Conservation (phyloP, 1,140 invertebrate species). For the Sycophila sp. region DNA sequence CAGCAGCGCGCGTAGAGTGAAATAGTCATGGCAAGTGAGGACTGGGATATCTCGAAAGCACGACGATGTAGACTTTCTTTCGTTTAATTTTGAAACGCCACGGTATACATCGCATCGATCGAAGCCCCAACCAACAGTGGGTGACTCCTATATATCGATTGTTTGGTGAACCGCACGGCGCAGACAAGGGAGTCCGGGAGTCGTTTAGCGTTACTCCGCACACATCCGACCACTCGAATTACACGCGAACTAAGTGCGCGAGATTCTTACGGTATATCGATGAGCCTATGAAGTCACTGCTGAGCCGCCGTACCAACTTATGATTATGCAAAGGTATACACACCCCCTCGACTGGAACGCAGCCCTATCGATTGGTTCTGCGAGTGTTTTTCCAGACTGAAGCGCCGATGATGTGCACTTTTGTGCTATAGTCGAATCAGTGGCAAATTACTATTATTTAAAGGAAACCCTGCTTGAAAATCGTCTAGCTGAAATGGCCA, state of each 20-base stretch:
- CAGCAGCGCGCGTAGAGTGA: no score
- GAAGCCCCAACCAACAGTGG: background rate
- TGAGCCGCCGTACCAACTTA: background rate
- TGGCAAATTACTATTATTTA: no score
- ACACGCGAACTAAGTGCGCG: constrained; percentile 9
- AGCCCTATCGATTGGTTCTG: no score
- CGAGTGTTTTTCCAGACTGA: no score
- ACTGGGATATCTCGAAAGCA: no score
- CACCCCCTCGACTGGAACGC: background rate
- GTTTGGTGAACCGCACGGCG: background rate
- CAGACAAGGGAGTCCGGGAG: background rate
- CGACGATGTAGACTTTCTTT: no score
- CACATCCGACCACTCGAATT: constrained; percentile 18
- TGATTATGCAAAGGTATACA: background rate
- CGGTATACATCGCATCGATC: background rate
- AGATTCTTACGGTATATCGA: constrained; percentile 10
- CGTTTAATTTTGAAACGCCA: background rate
- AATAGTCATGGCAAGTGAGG: no score
- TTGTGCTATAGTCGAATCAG: no score
- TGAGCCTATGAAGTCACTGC: background rate
- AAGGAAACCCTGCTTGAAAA: no score
- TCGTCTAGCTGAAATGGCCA: no score
- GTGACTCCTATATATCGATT: background rate
- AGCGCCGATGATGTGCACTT: no score
- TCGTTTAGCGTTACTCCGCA: constrained; percentile 21